Conservation (phyloP, 2,797 vertebrate species). For the Sebastes taczanowskii region DNA sequence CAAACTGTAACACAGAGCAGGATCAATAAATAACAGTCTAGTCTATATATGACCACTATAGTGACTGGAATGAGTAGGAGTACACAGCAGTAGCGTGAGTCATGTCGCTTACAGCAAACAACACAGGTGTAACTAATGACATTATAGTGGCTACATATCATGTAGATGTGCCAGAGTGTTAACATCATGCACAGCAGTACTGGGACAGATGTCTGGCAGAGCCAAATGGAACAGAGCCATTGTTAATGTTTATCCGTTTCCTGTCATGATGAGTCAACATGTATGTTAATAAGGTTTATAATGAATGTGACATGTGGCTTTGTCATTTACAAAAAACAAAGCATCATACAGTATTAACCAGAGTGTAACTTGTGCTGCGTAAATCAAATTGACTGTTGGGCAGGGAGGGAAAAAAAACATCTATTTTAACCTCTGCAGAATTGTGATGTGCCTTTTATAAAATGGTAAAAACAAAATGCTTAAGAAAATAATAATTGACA, state of each 20-base stretch:
- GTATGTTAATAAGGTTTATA: background rate
- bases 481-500: background rate
- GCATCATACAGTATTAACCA: background rate
- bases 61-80: background rate
- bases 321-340: background rate
- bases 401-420: background rate
- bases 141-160: background rate
- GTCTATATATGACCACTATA: background rate
- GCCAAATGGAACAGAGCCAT: background rate
- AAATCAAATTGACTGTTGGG: background rate
- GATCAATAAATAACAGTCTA: background rate
- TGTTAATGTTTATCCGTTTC: background rate
- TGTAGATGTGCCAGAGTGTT: background rate
- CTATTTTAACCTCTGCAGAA: background rate
- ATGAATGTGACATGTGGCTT: background rate
- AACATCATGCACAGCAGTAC: background rate
- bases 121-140: background rate
- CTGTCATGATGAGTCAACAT: background rate
- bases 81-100: background rate
- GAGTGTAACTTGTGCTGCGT: background rate
- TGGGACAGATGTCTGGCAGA: background rate
- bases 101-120: background rate
- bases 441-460: background rate
- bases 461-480: background rate
- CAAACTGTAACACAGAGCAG: background rate